These are phyloP conservation scores for Oryzias sinensis DNA, from an alignment of 2,797 vertebrate genomes.

Conservation along the genomic window DNA sequence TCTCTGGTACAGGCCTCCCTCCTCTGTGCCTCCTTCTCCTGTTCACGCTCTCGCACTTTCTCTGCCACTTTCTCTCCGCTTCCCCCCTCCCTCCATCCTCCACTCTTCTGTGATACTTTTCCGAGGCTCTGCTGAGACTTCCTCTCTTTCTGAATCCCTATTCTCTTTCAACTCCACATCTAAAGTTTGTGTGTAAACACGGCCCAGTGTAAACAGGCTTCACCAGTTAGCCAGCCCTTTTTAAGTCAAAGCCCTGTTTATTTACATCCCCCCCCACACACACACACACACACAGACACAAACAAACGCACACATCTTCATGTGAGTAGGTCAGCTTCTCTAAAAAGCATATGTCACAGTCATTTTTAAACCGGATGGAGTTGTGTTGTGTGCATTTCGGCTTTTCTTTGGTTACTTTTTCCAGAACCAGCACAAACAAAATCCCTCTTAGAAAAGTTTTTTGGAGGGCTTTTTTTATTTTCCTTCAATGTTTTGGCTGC, in stretches of 20 bases:
- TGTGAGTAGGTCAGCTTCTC: slow-evolving; percentile 49
- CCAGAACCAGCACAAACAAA: slow-evolving; percentile 34
- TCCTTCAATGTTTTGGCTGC: slow-evolving; percentile 36
- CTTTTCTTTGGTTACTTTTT: slow-evolving; percentile 33
- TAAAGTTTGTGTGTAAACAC: slow-evolving; percentile 76
- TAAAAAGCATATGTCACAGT: slow-evolving; percentile 45
- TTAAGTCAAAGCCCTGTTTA: slow-evolving; percentile 48
- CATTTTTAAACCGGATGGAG: slow-evolving; percentile 33
- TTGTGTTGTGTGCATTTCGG: slow-evolving; percentile 30
- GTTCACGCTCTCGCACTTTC: slow-evolving; percentile 59
- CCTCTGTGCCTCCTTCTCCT: slow-evolving; percentile 54
- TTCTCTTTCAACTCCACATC: slow-evolving; percentile 77
- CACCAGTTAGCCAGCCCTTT: slow-evolving; percentile 51
- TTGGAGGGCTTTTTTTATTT: slow-evolving; percentile 44
- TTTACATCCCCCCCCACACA: slow-evolving; percentile 38
- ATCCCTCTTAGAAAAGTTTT: slow-evolving; percentile 45
- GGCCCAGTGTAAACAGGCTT: slow-evolving; percentile 63
- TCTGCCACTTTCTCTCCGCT: slow-evolving; percentile 48
- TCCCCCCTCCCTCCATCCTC: slow-evolving; percentile 15
- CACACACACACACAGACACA: background rate
- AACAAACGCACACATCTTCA: slow-evolving; percentile 5
- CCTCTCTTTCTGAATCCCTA: slow-evolving; percentile 68
- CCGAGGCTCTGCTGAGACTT: slow-evolving; percentile 71
- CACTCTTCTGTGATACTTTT: slow-evolving; percentile 67
- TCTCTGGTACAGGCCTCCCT: slow-evolving; percentile 62